Conservation (phyloP, 2,797 vertebrate genomes). For the Pelodytes ibericus region DNA sequence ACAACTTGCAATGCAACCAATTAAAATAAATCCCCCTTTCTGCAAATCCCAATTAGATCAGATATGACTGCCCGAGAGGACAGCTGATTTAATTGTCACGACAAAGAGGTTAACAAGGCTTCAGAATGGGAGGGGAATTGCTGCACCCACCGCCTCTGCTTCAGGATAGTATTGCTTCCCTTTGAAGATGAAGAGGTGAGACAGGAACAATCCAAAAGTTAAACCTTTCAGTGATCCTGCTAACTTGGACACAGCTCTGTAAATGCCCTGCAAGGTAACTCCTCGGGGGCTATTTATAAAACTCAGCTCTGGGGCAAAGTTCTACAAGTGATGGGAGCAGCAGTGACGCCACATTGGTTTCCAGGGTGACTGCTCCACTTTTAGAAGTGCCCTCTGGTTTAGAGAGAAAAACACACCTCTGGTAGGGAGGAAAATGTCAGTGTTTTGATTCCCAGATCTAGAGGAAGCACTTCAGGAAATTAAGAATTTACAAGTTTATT, state of each 20-base stretch:
- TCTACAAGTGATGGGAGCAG: too few relatives aligned
- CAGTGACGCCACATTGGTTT: too few relatives aligned
- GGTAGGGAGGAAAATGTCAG: too few relatives aligned
- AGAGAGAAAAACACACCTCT: too few relatives aligned
- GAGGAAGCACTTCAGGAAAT: too few relatives aligned
- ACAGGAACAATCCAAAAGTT: conserved; percentile 49
- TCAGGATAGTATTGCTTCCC: conserved; percentile 60
- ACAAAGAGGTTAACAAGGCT: conserved; percentile 65
- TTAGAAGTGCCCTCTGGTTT: too few relatives aligned
- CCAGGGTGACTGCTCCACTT: too few relatives aligned
- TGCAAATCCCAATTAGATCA: conserved; percentile 69
- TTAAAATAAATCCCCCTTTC: conserved; percentile 72
- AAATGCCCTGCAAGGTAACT: conserved; percentile 20
- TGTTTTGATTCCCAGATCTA: too few relatives aligned
- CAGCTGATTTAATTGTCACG: conserved; percentile 71
- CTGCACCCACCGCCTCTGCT: conserved; percentile 1
- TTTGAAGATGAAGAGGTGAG: conserved; percentile 52
- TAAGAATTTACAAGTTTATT: too few relatives aligned
- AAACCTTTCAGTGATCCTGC: conserved; percentile 55
- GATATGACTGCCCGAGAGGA: conserved; percentile 64
- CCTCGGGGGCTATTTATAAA: too few relatives aligned
- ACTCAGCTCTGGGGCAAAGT: too few relatives aligned
- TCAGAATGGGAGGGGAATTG: conserved; percentile 66
- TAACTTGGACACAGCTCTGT: conserved; percentile 14
- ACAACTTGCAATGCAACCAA: conserved; percentile 66